A percentile compares a stretch with the other conserved stretches of the same genome.
phyloP scores from a whole-genome alignment of 2,113 vertebrate species.

The Mastomys natalensis region DNA sequence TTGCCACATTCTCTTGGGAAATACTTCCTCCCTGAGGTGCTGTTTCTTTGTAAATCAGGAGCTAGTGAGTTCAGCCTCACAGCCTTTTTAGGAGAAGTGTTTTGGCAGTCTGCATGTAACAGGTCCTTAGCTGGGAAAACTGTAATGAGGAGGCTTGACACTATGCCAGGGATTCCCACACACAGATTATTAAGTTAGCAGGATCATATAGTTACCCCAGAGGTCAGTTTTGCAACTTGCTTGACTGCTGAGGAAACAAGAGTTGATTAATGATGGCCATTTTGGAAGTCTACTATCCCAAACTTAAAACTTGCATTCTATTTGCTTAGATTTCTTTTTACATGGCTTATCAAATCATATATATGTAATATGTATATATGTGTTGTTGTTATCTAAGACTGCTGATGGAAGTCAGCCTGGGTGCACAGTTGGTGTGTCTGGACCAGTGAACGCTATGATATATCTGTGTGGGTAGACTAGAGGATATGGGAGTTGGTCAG shows the following conservation, averaged over 20 bases:
- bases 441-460: rapidly evolving
- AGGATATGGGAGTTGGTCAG: not conserved
- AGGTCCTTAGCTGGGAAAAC: not conserved
- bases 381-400: not conserved
- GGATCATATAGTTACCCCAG: not conserved
- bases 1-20: not conserved
- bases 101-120: not conserved
- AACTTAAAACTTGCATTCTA: not conserved
- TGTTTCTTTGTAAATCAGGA: not conserved
- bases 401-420: not conserved
- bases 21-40: not conserved
- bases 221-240: not conserved
- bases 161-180: not conserved
- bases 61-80: not conserved
- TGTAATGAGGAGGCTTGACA: too few species aligned
- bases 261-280: not conserved
- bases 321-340: constrained; percentile 4
- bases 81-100: not conserved
- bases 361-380: not conserved
- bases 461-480: not conserved
- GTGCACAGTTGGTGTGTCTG: not conserved
- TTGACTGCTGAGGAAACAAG: not conserved
- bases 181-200: not conserved
- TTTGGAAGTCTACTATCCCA: not conserved
- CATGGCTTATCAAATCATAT: not conserved